phyloP scores from a whole-genome alignment of 1,140 invertebrate genomes.

The Aphelinus atriplicis region DNA sequence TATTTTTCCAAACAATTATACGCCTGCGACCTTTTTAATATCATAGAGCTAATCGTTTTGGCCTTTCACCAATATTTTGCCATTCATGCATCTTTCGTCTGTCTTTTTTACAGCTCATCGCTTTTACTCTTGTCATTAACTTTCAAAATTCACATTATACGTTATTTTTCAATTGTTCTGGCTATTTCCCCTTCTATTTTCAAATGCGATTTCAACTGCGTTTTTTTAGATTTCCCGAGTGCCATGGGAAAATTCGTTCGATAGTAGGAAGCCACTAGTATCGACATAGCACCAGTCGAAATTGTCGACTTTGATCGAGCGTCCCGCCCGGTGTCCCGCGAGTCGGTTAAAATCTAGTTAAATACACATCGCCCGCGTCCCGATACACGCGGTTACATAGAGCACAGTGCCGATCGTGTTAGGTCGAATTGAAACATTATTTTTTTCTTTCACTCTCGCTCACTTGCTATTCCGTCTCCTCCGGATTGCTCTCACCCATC shows the following conservation, averaged over 20 bases:
- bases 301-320: slow-evolving; percentile 61
- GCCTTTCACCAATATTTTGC: slow-evolving; percentile 32
- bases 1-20: slow-evolving; percentile 28
- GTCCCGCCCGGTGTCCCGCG: slow-evolving; percentile 53
- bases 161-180: no score
- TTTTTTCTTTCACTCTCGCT: slow-evolving; percentile 47
- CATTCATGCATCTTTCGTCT: not conserved
- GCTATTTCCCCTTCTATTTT: no score
- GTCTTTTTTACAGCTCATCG: not conserved
- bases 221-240: no score
- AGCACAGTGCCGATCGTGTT: slow-evolving; percentile 38
- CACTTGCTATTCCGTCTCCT: not conserved
- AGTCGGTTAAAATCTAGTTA: slow-evolving; percentile 63
- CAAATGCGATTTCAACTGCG: no score
- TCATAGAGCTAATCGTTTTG: slow-evolving; percentile 26
- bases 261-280: no score
- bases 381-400: slow-evolving; percentile 50
- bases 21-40: not conserved
- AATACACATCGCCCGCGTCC: slow-evolving; percentile 55
- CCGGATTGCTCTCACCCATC: not conserved
- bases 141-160: no score
- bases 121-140: not conserved
- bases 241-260: no score
- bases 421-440: slow-evolving; percentile 60
- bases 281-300: slow-evolving; percentile 45